phyloP scores from a whole-genome alignment of 2,113 vertebrate species.

The Phalacrocorax carbo region DNA sequence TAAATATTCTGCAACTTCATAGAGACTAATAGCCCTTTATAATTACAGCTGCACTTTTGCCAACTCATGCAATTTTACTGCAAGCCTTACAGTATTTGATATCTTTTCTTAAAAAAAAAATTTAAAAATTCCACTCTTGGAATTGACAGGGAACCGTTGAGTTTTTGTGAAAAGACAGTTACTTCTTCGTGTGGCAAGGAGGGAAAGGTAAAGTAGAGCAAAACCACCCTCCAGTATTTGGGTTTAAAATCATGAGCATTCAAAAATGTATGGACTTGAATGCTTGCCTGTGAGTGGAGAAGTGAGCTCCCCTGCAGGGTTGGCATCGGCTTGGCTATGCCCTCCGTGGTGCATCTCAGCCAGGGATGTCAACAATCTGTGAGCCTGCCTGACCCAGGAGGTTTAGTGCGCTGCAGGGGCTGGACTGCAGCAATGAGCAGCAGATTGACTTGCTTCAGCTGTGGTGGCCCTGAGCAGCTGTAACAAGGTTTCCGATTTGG shows the following conservation, averaged over 20 bases:
- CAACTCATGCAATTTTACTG: not conserved
- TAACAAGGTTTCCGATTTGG: not conserved
- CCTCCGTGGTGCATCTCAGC: not conserved
- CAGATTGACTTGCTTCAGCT: not conserved
- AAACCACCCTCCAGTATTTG: not conserved
- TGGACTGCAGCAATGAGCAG: not conserved
- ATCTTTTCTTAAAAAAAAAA: not conserved
- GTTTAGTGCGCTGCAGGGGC: not conserved
- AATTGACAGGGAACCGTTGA: not conserved
- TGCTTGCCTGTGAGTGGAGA: not conserved
- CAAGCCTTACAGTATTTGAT: not conserved
- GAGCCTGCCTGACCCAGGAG: not conserved
- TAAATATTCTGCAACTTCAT: not conserved
- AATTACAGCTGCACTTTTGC: slow-evolving; percentile 1
- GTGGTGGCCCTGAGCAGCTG: not conserved
- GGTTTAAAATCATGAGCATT: not conserved
- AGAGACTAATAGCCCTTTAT: not conserved
- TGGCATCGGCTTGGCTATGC: not conserved
- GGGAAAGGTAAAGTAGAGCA: not conserved
- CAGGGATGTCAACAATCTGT: fast-evolving
- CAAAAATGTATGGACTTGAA: not conserved
- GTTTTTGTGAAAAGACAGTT: not conserved
- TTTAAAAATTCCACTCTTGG: not conserved
- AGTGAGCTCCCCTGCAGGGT: not conserved
- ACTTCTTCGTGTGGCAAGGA: not conserved